Conservation (phyloP, 2,888 invertebrate species). For the Colletes collaris region DNA sequence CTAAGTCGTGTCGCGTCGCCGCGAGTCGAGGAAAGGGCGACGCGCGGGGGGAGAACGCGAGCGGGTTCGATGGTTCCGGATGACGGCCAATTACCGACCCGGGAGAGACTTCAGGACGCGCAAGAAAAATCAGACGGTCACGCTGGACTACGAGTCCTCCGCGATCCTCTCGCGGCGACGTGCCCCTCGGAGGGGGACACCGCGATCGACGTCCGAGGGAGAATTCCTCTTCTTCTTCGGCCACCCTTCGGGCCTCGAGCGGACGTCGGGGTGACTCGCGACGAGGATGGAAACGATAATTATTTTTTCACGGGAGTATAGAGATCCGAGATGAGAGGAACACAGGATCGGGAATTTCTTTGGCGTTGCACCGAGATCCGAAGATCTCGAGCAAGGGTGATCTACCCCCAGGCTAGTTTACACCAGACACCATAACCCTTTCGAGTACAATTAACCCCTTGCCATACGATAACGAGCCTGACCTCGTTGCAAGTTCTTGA, state of each 20-base stretch:
- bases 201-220: slow-evolving; percentile 8
- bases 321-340: too few relatives aligned
- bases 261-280: neutral
- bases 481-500: too few relatives aligned
- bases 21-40: neutral
- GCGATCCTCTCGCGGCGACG: neutral
- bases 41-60: neutral
- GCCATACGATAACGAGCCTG: too few relatives aligned
- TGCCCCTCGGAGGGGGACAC: slow-evolving; percentile 11
- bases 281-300: neutral
- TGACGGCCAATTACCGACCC: slow-evolving; percentile 57
- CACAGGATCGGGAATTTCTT: too few relatives aligned
- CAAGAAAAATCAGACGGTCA: slow-evolving; percentile 55
- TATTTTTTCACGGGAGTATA: neutral
- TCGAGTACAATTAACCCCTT: too few relatives aligned
- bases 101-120: slow-evolving; percentile 14
- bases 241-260: neutral
- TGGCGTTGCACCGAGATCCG: too few relatives aligned
- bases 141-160: slow-evolving; percentile 1
- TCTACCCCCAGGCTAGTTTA: too few relatives aligned
- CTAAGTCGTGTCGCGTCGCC: slow-evolving; percentile 26
- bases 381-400: too few relatives aligned
- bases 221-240: slow-evolving; percentile 43
- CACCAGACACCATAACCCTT: too few relatives aligned
- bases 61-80: slow-evolving; percentile 47